These are phyloP conservation scores for Limenitis camilla DNA, from an alignment of 2,888 invertebrate genomes.

Conservation along the genomic window DNA sequence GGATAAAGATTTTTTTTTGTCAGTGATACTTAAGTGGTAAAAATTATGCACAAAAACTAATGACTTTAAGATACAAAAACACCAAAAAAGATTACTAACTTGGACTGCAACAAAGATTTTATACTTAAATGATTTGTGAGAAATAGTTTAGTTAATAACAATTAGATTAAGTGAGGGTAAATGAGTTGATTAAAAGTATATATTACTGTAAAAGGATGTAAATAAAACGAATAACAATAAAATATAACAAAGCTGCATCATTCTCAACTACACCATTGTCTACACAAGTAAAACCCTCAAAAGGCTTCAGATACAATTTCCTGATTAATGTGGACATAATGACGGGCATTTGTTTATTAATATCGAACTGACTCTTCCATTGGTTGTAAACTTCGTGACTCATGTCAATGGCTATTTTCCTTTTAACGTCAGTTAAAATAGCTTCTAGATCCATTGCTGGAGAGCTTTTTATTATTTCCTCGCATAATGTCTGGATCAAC, in stretches of 20 bases:
- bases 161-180: too few species aligned
- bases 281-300: constrained; percentile 24
- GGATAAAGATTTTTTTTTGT: too few species aligned
- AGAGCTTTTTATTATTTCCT: constrained; percentile 41
- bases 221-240: too few species aligned
- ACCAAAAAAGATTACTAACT: too few species aligned
- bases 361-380: constrained; percentile 34
- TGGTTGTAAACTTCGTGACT: constrained; percentile 36
- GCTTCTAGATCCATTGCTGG: constrained; percentile 43
- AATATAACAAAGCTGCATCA: constrained; percentile 33
- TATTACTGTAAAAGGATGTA: constrained; percentile 42
- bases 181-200: constrained; percentile 60
- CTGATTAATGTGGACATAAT: constrained; percentile 46
- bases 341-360: constrained; percentile 47
- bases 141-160: too few species aligned
- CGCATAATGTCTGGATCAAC: constrained; percentile 57
- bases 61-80: too few species aligned
- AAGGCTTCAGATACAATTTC: constrained; percentile 42
- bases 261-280: constrained; percentile 10
- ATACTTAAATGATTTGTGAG: too few species aligned
- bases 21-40: too few species aligned
- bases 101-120: too few species aligned
- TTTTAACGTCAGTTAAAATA: constrained; percentile 50
- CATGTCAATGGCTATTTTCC: constrained; percentile 49
- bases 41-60: too few species aligned